phyloP scores from a whole-genome alignment of 2,888 invertebrate genomes.

The Lacanobia oleracea region DNA sequence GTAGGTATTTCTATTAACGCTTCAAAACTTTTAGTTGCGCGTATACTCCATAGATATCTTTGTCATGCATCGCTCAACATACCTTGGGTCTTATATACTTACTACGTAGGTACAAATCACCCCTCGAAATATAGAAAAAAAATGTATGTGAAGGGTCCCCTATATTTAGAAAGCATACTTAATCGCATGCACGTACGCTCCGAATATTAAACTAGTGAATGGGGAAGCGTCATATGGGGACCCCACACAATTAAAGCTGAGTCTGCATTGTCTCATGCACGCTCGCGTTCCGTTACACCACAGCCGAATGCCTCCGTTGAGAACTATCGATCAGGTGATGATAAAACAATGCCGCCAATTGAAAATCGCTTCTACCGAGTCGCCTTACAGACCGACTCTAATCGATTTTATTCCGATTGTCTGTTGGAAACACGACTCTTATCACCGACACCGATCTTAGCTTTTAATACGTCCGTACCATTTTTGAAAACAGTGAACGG shows the following conservation, averaged over 20 bases:
- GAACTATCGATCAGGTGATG: constrained; percentile 66
- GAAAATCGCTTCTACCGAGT: constrained; percentile 49
- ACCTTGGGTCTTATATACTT: constrained; percentile 85
- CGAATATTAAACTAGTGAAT: constrained; percentile 88
- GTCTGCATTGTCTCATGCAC: constrained; percentile 81
- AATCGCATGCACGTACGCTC: constrained; percentile 87
- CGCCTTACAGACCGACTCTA: constrained; percentile 57
- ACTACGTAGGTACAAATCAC: constrained; percentile 82
- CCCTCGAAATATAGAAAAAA: constrained; percentile 81
- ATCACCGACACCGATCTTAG: constrained; percentile 71
- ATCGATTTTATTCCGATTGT: constrained; percentile 66
- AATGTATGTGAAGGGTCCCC: constrained; percentile 83
- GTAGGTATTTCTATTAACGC: too few species aligned
- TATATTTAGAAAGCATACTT: constrained; percentile 89
- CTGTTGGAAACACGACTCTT: constrained; percentile 70
- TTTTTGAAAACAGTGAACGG: constrained; percentile 65
- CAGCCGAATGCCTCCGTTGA: constrained; percentile 63
- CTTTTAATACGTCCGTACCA: constrained; percentile 62
- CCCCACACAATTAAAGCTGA: constrained; percentile 83
- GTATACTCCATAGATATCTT: constrained; percentile 69
- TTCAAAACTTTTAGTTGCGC: constrained; percentile 31
- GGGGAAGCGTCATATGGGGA: constrained; percentile 88
- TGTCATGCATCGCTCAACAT: constrained; percentile 79
- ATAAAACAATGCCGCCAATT: constrained; percentile 62
- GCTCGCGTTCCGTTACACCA: constrained; percentile 78